phyloP scores from a whole-genome alignment of 2,888 invertebrate genomes.

The Parnassius glacialis region DNA sequence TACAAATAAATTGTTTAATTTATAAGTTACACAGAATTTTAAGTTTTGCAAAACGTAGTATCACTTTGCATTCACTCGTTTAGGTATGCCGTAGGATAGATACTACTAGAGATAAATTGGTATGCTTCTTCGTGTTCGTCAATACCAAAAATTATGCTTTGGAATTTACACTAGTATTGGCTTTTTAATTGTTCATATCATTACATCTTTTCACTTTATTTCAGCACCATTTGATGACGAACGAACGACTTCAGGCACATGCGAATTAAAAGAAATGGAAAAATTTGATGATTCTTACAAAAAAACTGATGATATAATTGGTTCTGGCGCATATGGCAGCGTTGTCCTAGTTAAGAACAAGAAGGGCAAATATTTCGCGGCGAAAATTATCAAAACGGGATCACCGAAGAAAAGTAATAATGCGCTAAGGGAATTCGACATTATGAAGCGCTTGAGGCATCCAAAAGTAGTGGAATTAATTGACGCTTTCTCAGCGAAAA shows the following conservation, averaged over 20 bases:
- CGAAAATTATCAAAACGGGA: conserved; percentile 90
- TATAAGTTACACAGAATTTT: no score
- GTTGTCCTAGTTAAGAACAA: conserved; percentile 35
- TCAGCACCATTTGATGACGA: conserved; percentile 26
- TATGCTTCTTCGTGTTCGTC: no score
- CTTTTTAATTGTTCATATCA: no score
- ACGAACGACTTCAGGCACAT: conserved; percentile 10
- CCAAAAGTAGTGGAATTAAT: conserved; percentile 87
- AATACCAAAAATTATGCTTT: no score
- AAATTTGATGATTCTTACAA: conserved; percentile 30
- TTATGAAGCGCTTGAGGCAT: conserved; percentile 92
- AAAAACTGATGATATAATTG: conserved; percentile 37
- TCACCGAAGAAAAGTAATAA: conserved; percentile 87
- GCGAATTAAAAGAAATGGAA: conserved; percentile 30
- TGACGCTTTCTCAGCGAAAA: conserved; percentile 37
- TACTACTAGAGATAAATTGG: no score
- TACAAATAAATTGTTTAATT: no score
- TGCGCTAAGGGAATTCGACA: conserved; percentile 90
- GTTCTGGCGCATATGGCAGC: conserved; percentile 41
- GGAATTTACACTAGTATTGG: no score
- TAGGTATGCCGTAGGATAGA: no score
- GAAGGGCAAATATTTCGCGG: conserved; percentile 84
- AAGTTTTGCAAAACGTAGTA: no score
- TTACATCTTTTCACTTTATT: conserved; percentile 4
- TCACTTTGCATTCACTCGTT: no score